Evolutionary conservation across 2,888 invertebrate species (phyloP), one percentile per base, ranked within the genome.

Genomic region (Mechanitis mazaeus): DNA sequence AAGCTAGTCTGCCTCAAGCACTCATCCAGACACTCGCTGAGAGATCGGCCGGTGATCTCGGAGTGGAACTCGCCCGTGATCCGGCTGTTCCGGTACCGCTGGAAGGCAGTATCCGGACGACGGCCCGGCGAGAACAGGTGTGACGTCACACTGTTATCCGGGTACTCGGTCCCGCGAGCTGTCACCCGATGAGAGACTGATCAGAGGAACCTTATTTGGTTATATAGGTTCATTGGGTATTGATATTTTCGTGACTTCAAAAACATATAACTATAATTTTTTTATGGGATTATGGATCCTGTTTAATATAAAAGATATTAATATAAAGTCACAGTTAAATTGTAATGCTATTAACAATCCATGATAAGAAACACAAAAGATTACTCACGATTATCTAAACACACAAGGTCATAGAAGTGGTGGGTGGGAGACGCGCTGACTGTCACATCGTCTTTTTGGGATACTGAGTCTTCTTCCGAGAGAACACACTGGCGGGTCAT

Each of bases 11-110:
- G 96, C 68, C 96, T 91, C 68, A 97, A 90, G 79, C 97, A 97
- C 79, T 97, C 97, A 80, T 97, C 96, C 73, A 97, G 83, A 77
- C 97, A 97, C 83, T 97, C 97, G 84, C 96, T 96, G 65, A 97
- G 88, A 12, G 96, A 95, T 65, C 96, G 91, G 55, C 96, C 96
- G 3, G 95, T 96, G 75, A 96, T 96, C 86, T 97, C 97, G 5
- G 96, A 96, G 81, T 96, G 96, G 82, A 95, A 96, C 84, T 96
- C 96, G 3, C 96, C 96, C 60, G 96, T 95, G 54, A 97, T 92
- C 64, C 96, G 91, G 74, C 95, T 96, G 85, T 96, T 96, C 71
- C 97, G 91, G 87, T 96, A 96, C 65, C 96, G 90, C 81, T 95
- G 95, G 91, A 97, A 96, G 60, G 97, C 97, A 9, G 97, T 97